Conservation (phyloP, 2,113 vertebrate genomes). For the Xiphias gladius region DNA sequence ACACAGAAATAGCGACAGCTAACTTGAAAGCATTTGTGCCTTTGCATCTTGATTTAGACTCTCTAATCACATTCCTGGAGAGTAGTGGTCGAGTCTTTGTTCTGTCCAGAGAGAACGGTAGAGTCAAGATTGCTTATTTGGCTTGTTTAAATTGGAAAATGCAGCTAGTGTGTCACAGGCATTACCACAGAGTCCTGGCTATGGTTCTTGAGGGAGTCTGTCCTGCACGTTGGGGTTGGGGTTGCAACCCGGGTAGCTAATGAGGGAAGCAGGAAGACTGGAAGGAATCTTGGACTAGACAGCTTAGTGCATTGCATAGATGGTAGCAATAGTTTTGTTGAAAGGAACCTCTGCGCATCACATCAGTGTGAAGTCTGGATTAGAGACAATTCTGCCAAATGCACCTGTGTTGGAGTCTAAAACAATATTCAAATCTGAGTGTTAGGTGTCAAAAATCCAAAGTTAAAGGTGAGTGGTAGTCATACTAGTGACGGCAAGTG, state of each 20-base stretch:
- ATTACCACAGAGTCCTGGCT: slow-evolving; percentile 31
- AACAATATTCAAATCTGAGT: not conserved
- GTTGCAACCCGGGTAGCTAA: slow-evolving; percentile 36
- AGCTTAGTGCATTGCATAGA: slow-evolving; percentile 34
- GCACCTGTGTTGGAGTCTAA: slow-evolving; percentile 54
- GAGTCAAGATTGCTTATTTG: slow-evolving; percentile 10
- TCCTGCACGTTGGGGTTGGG: slow-evolving; percentile 16
- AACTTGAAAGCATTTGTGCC: slow-evolving; percentile 10
- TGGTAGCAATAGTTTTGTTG: slow-evolving; percentile 23
- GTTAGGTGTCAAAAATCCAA: slow-evolving; percentile 12
- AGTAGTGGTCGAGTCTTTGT: not conserved
- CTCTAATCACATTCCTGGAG: slow-evolving; percentile 42
- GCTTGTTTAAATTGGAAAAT: slow-evolving; percentile 55
- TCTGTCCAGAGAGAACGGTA: slow-evolving; percentile 12
- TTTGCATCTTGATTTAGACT: slow-evolving; percentile 43
- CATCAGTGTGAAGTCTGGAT: slow-evolving; percentile 28
- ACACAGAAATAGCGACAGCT: slow-evolving; percentile 19
- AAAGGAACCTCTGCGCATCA: slow-evolving; percentile 29
- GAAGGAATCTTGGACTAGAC: slow-evolving; percentile 46
- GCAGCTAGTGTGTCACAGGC: slow-evolving; percentile 43
- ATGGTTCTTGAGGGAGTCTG: slow-evolving; percentile 32
- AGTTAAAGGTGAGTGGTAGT: not conserved
- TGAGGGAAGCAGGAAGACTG: slow-evolving; percentile 58
- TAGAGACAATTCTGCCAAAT: slow-evolving; percentile 9
- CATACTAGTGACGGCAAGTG: not conserved